Base-by-base conservation (phyloP, 2,797 vertebrate species). In the Dicrostonyx torquatus region DNA sequence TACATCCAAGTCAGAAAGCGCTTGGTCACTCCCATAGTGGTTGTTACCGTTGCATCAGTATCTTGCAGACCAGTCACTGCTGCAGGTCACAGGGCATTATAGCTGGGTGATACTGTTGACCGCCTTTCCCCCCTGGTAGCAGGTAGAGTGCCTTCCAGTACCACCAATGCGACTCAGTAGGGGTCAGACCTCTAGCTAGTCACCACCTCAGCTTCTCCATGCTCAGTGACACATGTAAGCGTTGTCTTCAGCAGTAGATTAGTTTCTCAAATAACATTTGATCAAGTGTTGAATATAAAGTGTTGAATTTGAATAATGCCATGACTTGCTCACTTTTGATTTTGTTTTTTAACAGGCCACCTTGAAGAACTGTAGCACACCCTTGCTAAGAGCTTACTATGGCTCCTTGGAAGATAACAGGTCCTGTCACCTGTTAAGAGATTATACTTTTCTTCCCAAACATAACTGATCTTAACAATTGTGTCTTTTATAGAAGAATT, bases 361-460 rank as follows among this genome's bases (percentile, higher is more conserved):
- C 97, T 96, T 99, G 97, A 99, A 99, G 98, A 99, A 98, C 93
- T 99, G 99, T 97, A 99, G 97, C 95, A 99, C 99, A 58, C 97
- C 98, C 48, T 98, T 99, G 92, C 98, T 99, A 50, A 99, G 99
- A 97, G 99, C 99, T 62, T 99, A 99, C 94, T 98, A 97, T 97
- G 98, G 96, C 92, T 99, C 99, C 78, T 98, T 99, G 95, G 99
- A 99, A 95, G 99, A 99, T 97, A 98, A 96, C 95, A 99, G 99
- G 99, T 99, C 91, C 96, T 66, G 0, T 95, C 58, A 84, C 64
- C 4, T 80, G 37, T 92, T 97, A 80, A 3, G 72, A 90, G 37
- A 95, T 96, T 89, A 68, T 77, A n/a, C 37, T 12, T 87, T 95
- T 73, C 89, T 96, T 93, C 48, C 91, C 94, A 48, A 89, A 89